These are phyloP conservation scores for Corythaeola cristata DNA, from an alignment of 2,113 vertebrate genomes.

Conservation along the genomic window DNA sequence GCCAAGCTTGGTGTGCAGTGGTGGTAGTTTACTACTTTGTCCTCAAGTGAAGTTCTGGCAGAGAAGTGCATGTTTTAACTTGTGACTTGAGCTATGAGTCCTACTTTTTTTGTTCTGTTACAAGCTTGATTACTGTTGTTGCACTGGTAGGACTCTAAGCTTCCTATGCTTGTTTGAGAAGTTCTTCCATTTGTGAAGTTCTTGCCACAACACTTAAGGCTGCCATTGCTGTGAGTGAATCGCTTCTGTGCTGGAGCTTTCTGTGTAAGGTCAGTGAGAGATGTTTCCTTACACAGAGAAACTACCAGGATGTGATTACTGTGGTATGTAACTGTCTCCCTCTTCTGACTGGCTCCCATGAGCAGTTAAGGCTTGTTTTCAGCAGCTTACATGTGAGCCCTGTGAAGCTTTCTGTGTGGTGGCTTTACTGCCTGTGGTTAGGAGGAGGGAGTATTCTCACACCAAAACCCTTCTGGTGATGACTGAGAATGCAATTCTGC, in stretches of 20 bases:
- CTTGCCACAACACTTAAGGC: not conserved
- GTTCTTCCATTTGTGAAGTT: not conserved
- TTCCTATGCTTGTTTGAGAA: not conserved
- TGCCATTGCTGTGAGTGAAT: not conserved
- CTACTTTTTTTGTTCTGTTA: not conserved
- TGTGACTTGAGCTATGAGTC: not conserved
- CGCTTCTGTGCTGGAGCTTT: not conserved
- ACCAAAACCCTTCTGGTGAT: not conserved
- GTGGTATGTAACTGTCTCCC: not conserved
- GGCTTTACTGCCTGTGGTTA: not conserved
- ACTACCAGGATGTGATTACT: not conserved
- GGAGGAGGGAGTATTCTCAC: not conserved
- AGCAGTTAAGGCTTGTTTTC: not conserved
- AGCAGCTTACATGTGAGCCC: not conserved
- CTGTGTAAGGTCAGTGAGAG: not conserved
- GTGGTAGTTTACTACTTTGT: not conserved
- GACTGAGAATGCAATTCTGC: not conserved
- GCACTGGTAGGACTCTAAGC: not conserved
- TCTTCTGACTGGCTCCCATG: not conserved
- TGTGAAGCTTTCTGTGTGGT: not conserved
- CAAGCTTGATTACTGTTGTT: not conserved
- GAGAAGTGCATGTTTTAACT: not conserved
- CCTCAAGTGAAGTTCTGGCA: not conserved
- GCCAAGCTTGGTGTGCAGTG: not conserved
- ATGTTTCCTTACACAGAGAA: not conserved